phyloP scores from a whole-genome alignment of 2,888 invertebrate genomes.

The Parochlus steinenii region DNA sequence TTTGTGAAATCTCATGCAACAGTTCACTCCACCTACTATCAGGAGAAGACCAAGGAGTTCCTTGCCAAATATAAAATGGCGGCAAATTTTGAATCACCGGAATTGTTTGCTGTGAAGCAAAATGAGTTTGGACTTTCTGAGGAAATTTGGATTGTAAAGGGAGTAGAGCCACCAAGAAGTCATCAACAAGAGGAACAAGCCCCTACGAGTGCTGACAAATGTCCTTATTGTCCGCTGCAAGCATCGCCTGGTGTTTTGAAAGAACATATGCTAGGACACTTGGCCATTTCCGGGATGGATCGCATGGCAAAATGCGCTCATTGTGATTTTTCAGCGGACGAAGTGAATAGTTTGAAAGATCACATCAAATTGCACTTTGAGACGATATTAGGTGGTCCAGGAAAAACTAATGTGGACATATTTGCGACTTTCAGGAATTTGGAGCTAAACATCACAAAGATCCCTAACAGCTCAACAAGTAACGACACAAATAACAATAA shows the following conservation, averaged over 20 bases:
- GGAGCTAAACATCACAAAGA: conserved; percentile 9
- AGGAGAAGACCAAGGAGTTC: conserved; percentile 54
- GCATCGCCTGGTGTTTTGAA: conserved; percentile 56
- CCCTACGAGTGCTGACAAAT: conserved; percentile 26
- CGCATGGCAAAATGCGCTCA: conserved; percentile 55
- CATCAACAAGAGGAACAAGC: conserved; percentile 11
- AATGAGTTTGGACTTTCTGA: conserved; percentile 16
- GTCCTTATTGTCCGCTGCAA: conserved; percentile 65
- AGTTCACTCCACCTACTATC: conserved; percentile 64
- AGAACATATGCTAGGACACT: conserved; percentile 60
- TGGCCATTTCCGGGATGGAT: conserved; percentile 37
- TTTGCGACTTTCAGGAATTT: conserved; percentile 10
- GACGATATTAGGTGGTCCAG: conserved; percentile 15
- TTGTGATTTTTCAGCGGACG: conserved; percentile 66
- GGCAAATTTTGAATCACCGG: conserved; percentile 45
- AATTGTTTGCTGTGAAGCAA: conserved; percentile 29
- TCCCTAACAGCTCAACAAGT: conserved; percentile 7
- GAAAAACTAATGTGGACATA: conserved; percentile 10
- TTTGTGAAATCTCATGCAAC: conserved; percentile 50
- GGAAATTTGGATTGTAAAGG: conserved; percentile 26
- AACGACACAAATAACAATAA: conserved; percentile 12
- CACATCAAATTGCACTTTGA: conserved; percentile 65
- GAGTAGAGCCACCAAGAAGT: conserved; percentile 16
- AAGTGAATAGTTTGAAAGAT: conserved; percentile 56
- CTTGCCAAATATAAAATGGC: conserved; percentile 47